phyloP scores from a whole-genome alignment of 2,797 vertebrate species.

The Pseudocheirus occidentalis region DNA sequence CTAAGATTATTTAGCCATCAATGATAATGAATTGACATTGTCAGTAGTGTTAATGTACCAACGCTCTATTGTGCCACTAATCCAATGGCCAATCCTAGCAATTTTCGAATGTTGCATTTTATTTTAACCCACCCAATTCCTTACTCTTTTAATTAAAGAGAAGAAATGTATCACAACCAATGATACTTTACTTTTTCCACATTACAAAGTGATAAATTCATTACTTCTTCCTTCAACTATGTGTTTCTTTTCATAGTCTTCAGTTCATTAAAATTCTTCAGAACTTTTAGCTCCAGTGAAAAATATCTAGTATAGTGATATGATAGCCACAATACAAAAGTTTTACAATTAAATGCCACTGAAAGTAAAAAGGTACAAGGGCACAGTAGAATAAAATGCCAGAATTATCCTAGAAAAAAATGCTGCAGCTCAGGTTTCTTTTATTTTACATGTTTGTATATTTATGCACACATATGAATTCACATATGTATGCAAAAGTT shows the following conservation, averaged over 20 bases:
- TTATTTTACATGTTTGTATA: not conserved
- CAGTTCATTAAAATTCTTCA: constrained; percentile 52
- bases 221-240: constrained; percentile 63
- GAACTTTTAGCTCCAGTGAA: constrained; percentile 36
- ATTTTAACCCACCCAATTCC: constrained; percentile 64
- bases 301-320: constrained; percentile 63
- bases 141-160: constrained; percentile 72
- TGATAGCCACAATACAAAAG: not conserved
- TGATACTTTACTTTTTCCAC: constrained; percentile 21
- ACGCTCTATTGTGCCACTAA: constrained; percentile 78
- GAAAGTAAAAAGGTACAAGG: constrained; percentile 27
- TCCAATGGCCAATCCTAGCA: constrained; percentile 75
- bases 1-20: constrained; percentile 88
- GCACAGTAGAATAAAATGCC: constrained; percentile 34
- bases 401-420: not conserved
- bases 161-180: constrained; percentile 64
- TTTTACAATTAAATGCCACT: constrained; percentile 57
- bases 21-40: constrained; percentile 89
- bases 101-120: constrained; percentile 71
- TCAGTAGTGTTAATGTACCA: constrained; percentile 84
- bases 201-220: constrained; percentile 53
- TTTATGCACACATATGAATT: not conserved
- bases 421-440: not conserved
- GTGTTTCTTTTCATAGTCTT: constrained; percentile 36
- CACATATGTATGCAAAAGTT: not conserved